Base-by-base conservation (phyloP, 2,888 invertebrate genomes). In the Cephus rjabovi region DNA sequence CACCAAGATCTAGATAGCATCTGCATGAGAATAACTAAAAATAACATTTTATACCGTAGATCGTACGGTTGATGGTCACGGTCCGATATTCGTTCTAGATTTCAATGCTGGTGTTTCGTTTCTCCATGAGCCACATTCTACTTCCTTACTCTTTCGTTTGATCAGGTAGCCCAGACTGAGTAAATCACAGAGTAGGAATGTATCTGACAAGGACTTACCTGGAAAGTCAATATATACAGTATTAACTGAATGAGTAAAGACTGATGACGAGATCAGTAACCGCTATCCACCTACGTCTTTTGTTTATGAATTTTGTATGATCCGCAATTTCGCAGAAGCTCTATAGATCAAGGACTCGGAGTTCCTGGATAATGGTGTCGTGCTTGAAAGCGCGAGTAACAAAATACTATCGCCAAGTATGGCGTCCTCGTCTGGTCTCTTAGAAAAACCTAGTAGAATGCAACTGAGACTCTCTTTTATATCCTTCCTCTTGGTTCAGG, bases 371-470 rank as follows among this genome's bases (percentile, higher is more conserved):
- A 56, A 56, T 56, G 56, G 56, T 56, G 56, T 56, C 23, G 56
- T 56, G 56, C 73, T 74, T 68, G 89, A 90, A 90, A 90, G 89
- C 89, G 89, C 89, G 88, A 90, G 89, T 90, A 88, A 86, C 84
- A 86, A 87, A 86, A 87, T 86, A 85, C 84, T 87, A 88, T 81
- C 83, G 82, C 85, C 88, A 85, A 88, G 87, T 87, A 88, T 76
- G 87, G 87, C 76, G 77, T 79, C 79, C 82, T 80, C 77, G 82
- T 80, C 79, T 82, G 76, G 76, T 81, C 78, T 77, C 79, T 79
- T 83, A 83, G 84, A 82, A 87, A 87, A 87, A 85, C 86, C 85
- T 80, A 80, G 85, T 86, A 87, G 87, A 89, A 89, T 87, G 87
- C 23, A 56, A 56, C 56, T 9, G 56, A 56, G 56, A 56, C 23